Evolutionary conservation across 2,113 vertebrate genomes (phyloP).

Genomic region (Morone chrysops): DNA sequence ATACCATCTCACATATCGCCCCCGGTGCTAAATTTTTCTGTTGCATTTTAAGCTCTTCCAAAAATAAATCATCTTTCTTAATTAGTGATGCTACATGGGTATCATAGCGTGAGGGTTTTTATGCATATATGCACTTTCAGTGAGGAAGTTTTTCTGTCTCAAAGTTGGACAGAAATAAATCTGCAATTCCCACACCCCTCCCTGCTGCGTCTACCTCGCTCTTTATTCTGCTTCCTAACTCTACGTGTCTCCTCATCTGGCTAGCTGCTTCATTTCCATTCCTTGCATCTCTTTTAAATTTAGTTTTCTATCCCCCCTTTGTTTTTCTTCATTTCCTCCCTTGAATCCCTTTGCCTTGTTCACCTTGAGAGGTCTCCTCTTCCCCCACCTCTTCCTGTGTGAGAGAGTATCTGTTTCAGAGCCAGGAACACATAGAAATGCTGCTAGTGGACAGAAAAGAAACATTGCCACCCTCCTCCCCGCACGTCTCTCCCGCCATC

Average conservation of each 20-base stretch:
- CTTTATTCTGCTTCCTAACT: neutral
- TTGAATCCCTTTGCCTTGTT: slow-evolving; percentile 49
- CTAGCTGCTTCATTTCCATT: slow-evolving; percentile 31
- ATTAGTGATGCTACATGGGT: slow-evolving; percentile 11
- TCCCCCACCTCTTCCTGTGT: slow-evolving; percentile 45
- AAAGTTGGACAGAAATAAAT: slow-evolving; percentile 23
- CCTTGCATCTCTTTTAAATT: slow-evolving; percentile 22
- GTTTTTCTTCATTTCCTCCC: slow-evolving; percentile 6
- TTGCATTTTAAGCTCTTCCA: neutral
- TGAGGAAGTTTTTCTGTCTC: slow-evolving; percentile 1
- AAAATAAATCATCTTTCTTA: slow-evolving; percentile 7
- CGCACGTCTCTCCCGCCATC: neutral
- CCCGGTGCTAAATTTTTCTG: neutral
- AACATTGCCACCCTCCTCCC: slow-evolving; percentile 25
- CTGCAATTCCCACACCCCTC: slow-evolving; percentile 12
- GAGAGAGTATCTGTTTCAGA: slow-evolving; percentile 70
- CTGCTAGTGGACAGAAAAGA: slow-evolving; percentile 61
- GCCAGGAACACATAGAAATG: slow-evolving; percentile 53
- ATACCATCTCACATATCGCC: slow-evolving; percentile 21
- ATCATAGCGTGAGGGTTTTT: neutral
- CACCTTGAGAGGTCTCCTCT: slow-evolving; percentile 62
- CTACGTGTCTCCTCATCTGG: slow-evolving; percentile 20
- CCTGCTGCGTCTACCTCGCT: slow-evolving; percentile 22
- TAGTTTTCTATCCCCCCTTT: slow-evolving; percentile 9
- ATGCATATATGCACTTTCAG: slow-evolving; percentile 14